These are phyloP conservation scores for Dryobotodes eremita DNA, from an alignment of 2,888 invertebrate genomes.

Conservation along the genomic window DNA sequence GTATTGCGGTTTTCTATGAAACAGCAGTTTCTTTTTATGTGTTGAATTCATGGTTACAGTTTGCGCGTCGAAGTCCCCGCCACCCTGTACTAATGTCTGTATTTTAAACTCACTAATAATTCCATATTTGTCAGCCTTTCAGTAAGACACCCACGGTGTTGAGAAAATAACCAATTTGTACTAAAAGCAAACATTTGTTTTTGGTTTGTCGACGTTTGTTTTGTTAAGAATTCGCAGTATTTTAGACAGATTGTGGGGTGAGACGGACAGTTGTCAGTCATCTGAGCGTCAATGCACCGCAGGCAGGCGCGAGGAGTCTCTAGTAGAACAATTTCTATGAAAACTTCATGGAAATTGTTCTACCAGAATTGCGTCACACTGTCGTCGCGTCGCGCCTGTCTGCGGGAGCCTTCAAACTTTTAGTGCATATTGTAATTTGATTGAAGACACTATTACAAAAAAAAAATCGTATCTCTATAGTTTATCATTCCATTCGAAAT, in stretches of 20 bases:
- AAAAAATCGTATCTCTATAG: background rate
- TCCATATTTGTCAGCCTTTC: conserved; percentile 57
- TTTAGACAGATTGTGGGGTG: conserved; percentile 42
- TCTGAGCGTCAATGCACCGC: too few relatives aligned
- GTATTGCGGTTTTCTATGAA: too few relatives aligned
- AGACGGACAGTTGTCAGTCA: background rate
- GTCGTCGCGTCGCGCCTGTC: too few relatives aligned
- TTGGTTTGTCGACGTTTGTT: conserved; percentile 42
- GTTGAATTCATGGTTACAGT: too few relatives aligned
- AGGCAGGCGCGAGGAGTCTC: too few relatives aligned
- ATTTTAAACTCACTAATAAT: conserved; percentile 30
- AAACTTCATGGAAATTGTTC: background rate
- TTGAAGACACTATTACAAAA: background rate
- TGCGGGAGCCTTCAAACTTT: background rate
- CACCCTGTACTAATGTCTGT: background rate
- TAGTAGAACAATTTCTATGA: too few relatives aligned
- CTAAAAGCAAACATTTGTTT: conserved; percentile 59
- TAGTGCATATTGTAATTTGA: background rate
- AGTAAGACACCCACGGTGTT: conserved; percentile 42
- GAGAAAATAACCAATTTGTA: conserved; percentile 52
- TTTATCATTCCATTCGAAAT: background rate
- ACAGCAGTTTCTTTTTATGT: too few relatives aligned
- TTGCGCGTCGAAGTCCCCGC: too few relatives aligned
- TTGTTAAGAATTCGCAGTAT: conserved; percentile 62
- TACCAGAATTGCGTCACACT: too few relatives aligned